Base-by-base conservation (phyloP, 2,797 vertebrate genomes). In the Pipistrellus nathusii region DNA sequence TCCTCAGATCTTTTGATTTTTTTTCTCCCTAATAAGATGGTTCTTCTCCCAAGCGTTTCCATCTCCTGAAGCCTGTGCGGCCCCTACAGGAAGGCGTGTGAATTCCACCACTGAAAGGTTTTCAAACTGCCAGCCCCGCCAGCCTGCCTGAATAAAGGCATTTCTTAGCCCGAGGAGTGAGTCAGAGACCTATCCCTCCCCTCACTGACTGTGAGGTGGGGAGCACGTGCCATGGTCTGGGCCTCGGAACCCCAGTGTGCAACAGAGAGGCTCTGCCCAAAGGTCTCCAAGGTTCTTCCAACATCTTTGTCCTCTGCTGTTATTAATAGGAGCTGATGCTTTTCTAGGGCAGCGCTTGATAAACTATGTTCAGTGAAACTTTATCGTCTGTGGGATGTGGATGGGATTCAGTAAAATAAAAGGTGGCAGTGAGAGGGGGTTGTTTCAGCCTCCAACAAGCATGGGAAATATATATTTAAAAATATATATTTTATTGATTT, bases 61-160 rank as follows among this genome's bases (percentile, higher is more conserved):
- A 13, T 93, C 81, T 91, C 75, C 55, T 3, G 44, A 91, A 93
- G 75, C 44, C 85, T 59, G 93, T 88, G 96, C 85, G 51, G 85
- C 96, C 96, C 92, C 96, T 97, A 88, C 91, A 95, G 96, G 96
- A 96, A 44, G 32, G 30, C 17, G 30, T 64, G 90, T 92, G 95
- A 94, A 97, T 88, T 95, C 75, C 86, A 85, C 44, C 23, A 3
- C 32, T 20, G 41, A 11, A 20, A 72, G 18, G 3, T 77, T 51
- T 78, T 35, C 46, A 20, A 14, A 18, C 23, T 11, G 18, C 72
- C 81, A 48, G n/a, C 27, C n/a, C 46, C 32, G 17, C 23, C 66
- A 10, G 73, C 73, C n/a, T 4, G 66, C n/a, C 30, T 25, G 25
- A 41, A 32, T 8, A 18, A 75, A 69, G 44, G 5, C 15, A 30